phyloP scores from a whole-genome alignment of 2,113 vertebrate genomes.

The Ondatra zibethicus region DNA sequence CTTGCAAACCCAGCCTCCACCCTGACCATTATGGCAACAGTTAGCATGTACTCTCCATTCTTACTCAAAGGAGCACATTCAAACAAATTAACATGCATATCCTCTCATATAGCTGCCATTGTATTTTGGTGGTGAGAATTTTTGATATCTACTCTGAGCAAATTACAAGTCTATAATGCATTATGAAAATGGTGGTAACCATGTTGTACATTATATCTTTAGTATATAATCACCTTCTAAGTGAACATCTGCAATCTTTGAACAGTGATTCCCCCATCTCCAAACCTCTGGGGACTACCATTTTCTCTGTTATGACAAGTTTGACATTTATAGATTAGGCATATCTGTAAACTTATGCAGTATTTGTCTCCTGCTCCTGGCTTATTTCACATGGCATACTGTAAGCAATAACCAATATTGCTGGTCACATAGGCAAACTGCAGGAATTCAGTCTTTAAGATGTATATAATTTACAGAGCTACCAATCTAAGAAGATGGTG shows the following conservation, averaged over 20 bases:
- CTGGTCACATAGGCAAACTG: background rate
- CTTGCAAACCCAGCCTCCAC: background rate
- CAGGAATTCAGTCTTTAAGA: background rate
- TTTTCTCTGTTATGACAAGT: background rate
- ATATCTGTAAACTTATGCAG: background rate
- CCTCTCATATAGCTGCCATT: background rate
- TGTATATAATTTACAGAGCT: background rate
- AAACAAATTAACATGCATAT: background rate
- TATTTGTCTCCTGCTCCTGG: background rate
- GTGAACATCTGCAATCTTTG: background rate
- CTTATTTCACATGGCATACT: background rate
- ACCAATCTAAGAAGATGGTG: background rate
- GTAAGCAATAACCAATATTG: background rate
- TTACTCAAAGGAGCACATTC: background rate
- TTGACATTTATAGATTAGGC: background rate
- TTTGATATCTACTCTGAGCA: background rate
- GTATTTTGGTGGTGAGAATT: background rate
- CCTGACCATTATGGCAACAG: background rate
- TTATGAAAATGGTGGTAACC: background rate
- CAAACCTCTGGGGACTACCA: background rate
- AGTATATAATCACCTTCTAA: background rate
- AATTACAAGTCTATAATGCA: background rate
- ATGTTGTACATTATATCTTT: background rate
- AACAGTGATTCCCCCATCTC: background rate
- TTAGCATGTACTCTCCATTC: background rate